Evolutionary conservation across 2,797 vertebrate genomes (phyloP).

Genomic region (Phrynocephalus forsythii): DNA sequence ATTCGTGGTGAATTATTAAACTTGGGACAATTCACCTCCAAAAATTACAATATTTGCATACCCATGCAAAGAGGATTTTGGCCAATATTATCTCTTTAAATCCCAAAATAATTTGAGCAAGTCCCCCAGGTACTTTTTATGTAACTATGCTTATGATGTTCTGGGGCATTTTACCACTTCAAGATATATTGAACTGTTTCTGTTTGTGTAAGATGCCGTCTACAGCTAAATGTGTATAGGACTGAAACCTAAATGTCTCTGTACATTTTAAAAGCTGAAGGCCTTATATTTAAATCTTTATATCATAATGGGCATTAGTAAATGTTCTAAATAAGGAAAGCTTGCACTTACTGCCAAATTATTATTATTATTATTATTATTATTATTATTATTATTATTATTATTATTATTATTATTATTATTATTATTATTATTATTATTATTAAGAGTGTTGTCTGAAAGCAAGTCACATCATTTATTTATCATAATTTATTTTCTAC

Average conservation of each 20-base stretch:
- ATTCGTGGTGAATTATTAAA: too few relatives aligned
- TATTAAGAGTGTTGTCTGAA: not conserved
- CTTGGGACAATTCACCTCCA: too few relatives aligned
- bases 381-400: not conserved
- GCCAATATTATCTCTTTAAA: too few relatives aligned
- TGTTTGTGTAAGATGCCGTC: too few relatives aligned
- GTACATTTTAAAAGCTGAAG: not conserved
- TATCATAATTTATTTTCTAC: conserved; percentile 15
- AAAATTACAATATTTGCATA: too few relatives aligned
- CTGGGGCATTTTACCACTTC: too few relatives aligned
- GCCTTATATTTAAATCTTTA: not conserved
- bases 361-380: not conserved
- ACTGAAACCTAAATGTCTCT: not conserved
- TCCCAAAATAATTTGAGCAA: too few relatives aligned
- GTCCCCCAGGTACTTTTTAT: too few relatives aligned
- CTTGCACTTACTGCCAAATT: not conserved
- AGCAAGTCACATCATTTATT: not conserved
- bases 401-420: not conserved
- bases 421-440: not conserved
- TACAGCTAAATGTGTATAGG: not conserved
- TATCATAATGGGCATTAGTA: not conserved
- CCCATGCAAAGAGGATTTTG: too few relatives aligned
- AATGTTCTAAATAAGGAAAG: conserved; percentile 22
- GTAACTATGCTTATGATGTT: not conserved
- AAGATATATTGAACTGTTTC: too few relatives aligned